Percentiles rank a stretch among this genome's conserved stretches.
Evolutionary conservation across 2,113 vertebrate genomes (phyloP).

Genomic region (Myotis lucifugus): DNA sequence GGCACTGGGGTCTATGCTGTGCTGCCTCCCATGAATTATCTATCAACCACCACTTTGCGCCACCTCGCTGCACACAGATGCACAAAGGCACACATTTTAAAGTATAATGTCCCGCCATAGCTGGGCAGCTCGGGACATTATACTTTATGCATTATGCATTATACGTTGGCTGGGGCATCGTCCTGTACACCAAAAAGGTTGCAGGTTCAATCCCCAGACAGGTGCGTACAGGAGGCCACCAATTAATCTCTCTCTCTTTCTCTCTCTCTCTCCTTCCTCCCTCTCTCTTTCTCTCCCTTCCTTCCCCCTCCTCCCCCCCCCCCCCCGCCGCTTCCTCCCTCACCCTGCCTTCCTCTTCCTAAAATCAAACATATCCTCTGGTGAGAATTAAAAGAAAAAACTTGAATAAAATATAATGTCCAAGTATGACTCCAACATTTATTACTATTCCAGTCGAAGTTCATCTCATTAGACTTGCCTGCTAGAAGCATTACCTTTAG

Average conservation of each 20-base stretch:
- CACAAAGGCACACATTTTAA: neutral
- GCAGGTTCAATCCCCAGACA: neutral
- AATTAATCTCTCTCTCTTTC: neutral
- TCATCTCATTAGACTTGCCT: neutral
- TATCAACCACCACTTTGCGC: neutral
- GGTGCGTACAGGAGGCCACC: neutral
- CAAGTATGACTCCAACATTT: neutral
- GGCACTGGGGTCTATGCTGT: neutral
- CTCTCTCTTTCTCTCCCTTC: neutral
- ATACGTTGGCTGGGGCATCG: neutral
- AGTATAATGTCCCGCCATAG: neutral
- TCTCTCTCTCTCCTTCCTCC: neutral
- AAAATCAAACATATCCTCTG: neutral
- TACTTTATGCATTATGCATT: too few relatives aligned
- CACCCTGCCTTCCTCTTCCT: neutral
- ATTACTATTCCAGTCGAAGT: slow-evolving; percentile 20
- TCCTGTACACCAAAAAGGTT: neutral
- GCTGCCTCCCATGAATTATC: neutral
- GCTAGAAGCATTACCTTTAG: neutral
- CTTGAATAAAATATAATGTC: neutral
- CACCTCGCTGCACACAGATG: neutral
- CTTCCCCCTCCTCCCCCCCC: fast-evolving
- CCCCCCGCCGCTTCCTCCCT: fast-evolving
- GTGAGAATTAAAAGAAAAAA: neutral
- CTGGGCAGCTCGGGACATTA: neutral